Percentiles rank a stretch among this genome's conserved stretches.
These are phyloP conservation scores for Balaenoptera acutorostrata DNA, from an alignment of 2,113 vertebrate genomes.

Conservation along the genomic window DNA sequence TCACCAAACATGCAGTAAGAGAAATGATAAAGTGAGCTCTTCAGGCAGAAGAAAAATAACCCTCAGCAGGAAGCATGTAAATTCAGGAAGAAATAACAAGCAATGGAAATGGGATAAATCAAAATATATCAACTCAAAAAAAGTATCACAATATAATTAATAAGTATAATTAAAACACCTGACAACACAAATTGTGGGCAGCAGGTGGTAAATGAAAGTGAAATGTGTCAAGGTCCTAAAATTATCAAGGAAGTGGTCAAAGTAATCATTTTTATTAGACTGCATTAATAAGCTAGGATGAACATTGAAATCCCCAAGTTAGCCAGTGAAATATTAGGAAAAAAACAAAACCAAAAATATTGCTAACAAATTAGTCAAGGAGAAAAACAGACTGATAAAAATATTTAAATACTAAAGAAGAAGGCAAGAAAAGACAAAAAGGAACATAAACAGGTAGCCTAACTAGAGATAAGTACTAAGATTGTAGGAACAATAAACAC, in stretches of 20 bases:
- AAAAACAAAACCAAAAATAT: neutral
- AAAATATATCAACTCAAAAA: neutral
- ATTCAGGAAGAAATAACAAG: neutral
- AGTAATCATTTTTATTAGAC: slow-evolving; percentile 22
- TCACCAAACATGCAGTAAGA: neutral
- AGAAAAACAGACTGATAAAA: neutral
- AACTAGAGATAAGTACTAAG: neutral
- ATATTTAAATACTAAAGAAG: neutral
- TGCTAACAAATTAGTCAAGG: neutral
- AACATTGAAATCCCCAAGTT: neutral
- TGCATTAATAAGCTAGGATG: neutral
- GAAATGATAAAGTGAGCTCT: neutral
- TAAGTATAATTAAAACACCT: neutral
- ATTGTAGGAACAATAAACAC: neutral
- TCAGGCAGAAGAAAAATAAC: neutral
- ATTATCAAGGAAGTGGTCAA: neutral
- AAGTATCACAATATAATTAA: neutral
- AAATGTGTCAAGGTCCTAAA: neutral
- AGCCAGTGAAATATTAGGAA: neutral
- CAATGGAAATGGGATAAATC: neutral
- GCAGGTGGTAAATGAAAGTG: neutral
- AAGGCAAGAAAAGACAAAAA: neutral
- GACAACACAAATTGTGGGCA: neutral
- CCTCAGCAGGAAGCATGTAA: neutral
- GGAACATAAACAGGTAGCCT: neutral